Evolutionary conservation across 2,797 vertebrate genomes (phyloP), one percentile per base, ranked within the genome.

Genomic region (Toxotes lorentzi): DNA sequence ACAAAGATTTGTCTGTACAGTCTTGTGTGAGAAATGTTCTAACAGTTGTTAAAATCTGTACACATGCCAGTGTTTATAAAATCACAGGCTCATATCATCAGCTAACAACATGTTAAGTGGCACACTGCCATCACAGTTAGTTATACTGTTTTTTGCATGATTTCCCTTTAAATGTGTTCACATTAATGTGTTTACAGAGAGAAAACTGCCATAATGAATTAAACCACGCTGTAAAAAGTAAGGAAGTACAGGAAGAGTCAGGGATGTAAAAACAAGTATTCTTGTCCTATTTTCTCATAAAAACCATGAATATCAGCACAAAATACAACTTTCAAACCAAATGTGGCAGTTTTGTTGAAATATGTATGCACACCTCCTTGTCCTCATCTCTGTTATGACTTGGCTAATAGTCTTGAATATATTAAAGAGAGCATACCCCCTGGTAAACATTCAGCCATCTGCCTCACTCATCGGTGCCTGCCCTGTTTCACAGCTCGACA

Each of bases 401-500:
- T 21, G 8, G 47, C 16, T 45, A 30, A 64, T 45, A 24, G 32
- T 57, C 50, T 63, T 23, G 78, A n/a, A 40, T 38, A 50, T 50
- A 58, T 59, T 65, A 43, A 63, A 74, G 12, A 30, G 64, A 67
- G 21, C 21, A 58, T 47, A 24, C 38, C 54, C 43, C 40, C 23
- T 54, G 79, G 45, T 83, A 71, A 73, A 64, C 51, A 40, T 48
- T 30, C 1, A 4, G 34, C 70, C 69, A 50, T 72, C 70, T 71
- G 38, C 58, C 53, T 41, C 34, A 63, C 23, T 73, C 50, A 24
- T 34, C 40, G 56, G 73, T 30, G 8, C 53, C 78, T 56, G 51
- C 77, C 81, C 65, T 84, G 61, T 80, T 82, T 71, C 77, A 35
- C 57, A 53, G 69, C 57, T 58, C 43, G 16, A n/a, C 53, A 23